Conservation (phyloP, 2,797 vertebrate genomes). For the Enoplosus armatus region DNA sequence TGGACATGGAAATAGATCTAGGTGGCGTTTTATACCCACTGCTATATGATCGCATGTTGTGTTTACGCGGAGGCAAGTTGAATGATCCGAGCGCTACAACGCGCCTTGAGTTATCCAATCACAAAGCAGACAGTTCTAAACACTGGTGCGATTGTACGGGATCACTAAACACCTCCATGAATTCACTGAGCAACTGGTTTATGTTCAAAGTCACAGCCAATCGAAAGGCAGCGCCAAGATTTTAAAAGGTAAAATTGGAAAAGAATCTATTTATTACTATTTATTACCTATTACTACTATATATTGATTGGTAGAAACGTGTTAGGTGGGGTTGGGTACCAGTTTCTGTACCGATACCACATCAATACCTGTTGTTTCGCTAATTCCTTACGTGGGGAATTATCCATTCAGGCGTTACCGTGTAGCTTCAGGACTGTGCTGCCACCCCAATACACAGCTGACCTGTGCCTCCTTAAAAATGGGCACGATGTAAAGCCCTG, state of each 20-base stretch:
- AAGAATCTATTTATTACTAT: no score
- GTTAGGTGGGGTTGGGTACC: no score
- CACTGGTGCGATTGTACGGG: not conserved
- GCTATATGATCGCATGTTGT: not conserved
- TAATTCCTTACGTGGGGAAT: no score
- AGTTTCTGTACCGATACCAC: no score
- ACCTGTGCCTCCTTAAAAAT: no score
- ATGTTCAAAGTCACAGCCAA: not conserved
- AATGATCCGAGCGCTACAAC: not conserved
- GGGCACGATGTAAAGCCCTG: no score
- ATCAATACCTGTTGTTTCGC: no score
- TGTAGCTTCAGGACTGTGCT: no score
- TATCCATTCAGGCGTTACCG: no score
- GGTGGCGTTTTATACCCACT: constrained; percentile 22
- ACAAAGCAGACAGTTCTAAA: not conserved
- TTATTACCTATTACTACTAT: not conserved
- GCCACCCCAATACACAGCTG: no score
- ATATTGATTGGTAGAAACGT: not conserved
- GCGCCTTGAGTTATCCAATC: not conserved
- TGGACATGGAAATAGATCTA: constrained; percentile 35
- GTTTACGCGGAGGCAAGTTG: not conserved
- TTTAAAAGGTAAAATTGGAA: no score
- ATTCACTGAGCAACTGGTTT: not conserved
- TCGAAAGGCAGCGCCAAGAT: not conserved
- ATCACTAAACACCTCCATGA: not conserved